Percentiles rank a stretch among this genome's conserved stretches.
Evolutionary conservation across 2,113 vertebrate species (phyloP).

Genomic region (Pipra filicauda): DNA sequence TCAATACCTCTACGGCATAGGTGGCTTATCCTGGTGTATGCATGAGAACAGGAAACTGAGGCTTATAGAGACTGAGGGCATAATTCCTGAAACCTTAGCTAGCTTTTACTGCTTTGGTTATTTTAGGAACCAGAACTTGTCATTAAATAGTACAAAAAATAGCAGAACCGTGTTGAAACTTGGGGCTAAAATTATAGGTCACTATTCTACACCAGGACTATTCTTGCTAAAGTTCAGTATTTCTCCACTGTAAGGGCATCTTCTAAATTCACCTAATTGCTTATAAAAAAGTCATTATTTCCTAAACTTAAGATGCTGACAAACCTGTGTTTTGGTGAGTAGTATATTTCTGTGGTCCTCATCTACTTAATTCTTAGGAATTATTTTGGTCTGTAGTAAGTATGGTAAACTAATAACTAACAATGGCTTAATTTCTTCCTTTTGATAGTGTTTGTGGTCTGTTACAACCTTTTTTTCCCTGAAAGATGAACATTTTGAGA

Average conservation of each 20-base stretch:
- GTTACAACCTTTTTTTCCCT: background rate
- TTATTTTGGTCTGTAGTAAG: background rate
- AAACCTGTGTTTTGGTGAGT: background rate
- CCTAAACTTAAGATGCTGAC: background rate
- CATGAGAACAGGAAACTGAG: background rate
- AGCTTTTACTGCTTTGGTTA: background rate
- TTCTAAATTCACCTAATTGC: background rate
- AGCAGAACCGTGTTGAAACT: background rate
- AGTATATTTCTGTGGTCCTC: background rate
- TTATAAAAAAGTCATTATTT: background rate
- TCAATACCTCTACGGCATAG: rapidly evolving
- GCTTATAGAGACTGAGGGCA: background rate
- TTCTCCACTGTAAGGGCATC: background rate
- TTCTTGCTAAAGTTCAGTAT: background rate
- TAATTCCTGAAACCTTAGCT: background rate
- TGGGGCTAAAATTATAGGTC: background rate
- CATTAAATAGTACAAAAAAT: background rate
- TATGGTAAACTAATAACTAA: background rate
- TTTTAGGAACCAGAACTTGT: background rate
- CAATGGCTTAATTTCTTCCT: background rate
- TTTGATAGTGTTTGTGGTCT: background rate
- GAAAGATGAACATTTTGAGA: background rate
- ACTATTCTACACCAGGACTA: background rate
- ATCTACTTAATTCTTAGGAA: background rate
- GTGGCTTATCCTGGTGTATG: background rate